These are phyloP conservation scores for Dicranocentrus wangi DNA, from an alignment of 2,888 invertebrate species.

Conservation along the genomic window DNA sequence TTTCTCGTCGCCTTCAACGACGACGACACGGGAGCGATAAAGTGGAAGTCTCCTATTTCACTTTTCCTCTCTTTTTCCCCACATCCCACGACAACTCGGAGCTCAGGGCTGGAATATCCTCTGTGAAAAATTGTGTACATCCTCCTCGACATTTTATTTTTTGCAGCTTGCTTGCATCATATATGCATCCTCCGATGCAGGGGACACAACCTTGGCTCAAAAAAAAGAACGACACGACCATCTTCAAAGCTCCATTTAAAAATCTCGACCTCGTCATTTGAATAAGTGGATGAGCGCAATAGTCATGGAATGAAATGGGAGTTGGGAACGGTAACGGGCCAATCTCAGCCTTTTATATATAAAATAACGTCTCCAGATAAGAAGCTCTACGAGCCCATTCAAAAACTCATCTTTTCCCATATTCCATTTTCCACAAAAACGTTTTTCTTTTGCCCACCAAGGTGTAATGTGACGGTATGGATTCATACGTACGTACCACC, in stretches of 20 bases:
- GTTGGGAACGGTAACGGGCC: background rate
- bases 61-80: slow-evolving; percentile 25
- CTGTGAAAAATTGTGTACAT: slow-evolving; percentile 45
- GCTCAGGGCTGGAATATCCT: too few species aligned
- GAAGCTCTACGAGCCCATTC: slow-evolving; percentile 4
- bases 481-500: background rate
- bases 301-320: slow-evolving; percentile 37
- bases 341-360: background rate
- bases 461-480: background rate
- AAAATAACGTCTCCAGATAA: slow-evolving; percentile 29
- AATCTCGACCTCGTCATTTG: slow-evolving; percentile 51
- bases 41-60: slow-evolving; percentile 33
- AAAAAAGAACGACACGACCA: too few species aligned
- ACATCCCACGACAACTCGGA: too few species aligned
- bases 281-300: slow-evolving; percentile 44
- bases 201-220: too few species aligned
- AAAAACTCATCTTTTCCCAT: slow-evolving; percentile 28
- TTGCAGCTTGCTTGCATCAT: background rate
- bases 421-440: background rate
- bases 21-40: slow-evolving; percentile 40
- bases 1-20: background rate
- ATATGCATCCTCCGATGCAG: too few species aligned
- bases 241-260: background rate
- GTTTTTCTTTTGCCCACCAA: background rate
- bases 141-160: background rate